Evolutionary conservation across 1,140 invertebrate genomes (phyloP).

Genomic region (Mamestra configurata): DNA sequence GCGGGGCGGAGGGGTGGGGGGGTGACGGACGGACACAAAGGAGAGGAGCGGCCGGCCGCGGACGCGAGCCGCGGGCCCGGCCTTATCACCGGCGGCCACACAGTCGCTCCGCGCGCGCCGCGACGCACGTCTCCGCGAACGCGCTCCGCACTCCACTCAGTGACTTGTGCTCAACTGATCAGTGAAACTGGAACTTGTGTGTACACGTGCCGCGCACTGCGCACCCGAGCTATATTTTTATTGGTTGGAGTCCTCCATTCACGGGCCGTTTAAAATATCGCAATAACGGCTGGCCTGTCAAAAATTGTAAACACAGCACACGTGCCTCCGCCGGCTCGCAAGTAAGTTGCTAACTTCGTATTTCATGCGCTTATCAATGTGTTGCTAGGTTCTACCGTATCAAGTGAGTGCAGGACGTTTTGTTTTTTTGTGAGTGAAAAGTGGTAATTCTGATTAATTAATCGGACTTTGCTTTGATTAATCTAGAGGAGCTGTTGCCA

Average conservation of each 20-base stretch:
- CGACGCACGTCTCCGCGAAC: conserved; percentile 70
- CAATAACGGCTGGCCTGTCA: conserved; percentile 76
- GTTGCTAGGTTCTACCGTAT: neutral
- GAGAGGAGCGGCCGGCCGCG: conserved; percentile 80
- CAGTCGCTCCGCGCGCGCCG: conserved; percentile 78
- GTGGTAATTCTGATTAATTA: neutral
- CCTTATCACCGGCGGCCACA: conserved; percentile 80
- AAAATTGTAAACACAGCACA: conserved; percentile 84
- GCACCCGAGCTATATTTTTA: conserved; percentile 69
- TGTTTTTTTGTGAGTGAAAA: conserved; percentile 27
- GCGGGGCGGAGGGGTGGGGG: conserved; percentile 59
- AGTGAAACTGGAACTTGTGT: conserved; percentile 70
- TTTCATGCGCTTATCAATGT: conserved; percentile 21
- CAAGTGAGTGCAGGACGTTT: conserved; percentile 2
- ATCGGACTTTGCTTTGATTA: neutral
- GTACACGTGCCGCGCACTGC: conserved; percentile 75
- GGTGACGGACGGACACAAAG: conserved; percentile 78
- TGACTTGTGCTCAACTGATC: conserved; percentile 76
- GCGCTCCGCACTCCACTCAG: conserved; percentile 54
- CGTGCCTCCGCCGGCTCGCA: conserved; percentile 78
- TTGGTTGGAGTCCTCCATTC: conserved; percentile 65
- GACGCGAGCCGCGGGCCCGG: conserved; percentile 74
- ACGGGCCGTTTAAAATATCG: conserved; percentile 64
- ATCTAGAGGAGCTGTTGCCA: neutral
- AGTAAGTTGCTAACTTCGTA: conserved; percentile 73